phyloP scores from a whole-genome alignment of 2,797 vertebrate species.

The Saguinus oedipus region DNA sequence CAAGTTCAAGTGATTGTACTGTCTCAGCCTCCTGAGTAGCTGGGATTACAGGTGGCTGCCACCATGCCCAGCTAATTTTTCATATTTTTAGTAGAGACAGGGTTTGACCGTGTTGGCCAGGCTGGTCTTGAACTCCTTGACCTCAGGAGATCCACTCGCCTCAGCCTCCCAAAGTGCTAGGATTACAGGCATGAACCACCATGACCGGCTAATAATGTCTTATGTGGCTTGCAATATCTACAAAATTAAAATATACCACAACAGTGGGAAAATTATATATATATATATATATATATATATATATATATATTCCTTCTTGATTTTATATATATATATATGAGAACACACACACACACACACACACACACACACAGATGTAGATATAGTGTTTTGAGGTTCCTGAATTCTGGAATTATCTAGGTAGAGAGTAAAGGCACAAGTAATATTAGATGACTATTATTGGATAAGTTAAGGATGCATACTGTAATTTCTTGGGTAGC shows the following conservation, averaged over 20 bases:
- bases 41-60: too few relatives aligned
- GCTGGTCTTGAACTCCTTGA: too few relatives aligned
- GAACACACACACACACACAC: not conserved
- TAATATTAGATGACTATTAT: not conserved
- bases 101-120: too few relatives aligned
- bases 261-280: not conserved
- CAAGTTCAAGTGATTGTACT: too few relatives aligned
- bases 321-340: not conserved
- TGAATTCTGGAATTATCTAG: not conserved
- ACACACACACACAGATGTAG: not conserved
- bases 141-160: too few relatives aligned
- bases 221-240: not conserved
- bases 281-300: not conserved
- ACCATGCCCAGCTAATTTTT: too few relatives aligned
- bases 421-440: not conserved
- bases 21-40: too few relatives aligned
- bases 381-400: not conserved
- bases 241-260: not conserved
- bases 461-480: not conserved
- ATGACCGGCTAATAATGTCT: not conserved
- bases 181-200: too few relatives aligned
- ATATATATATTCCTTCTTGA: not conserved
- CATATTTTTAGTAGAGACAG: too few relatives aligned
- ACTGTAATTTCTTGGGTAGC: not conserved
- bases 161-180: too few relatives aligned